phyloP scores from a whole-genome alignment of 2,113 vertebrate species.

The Channa argus region DNA sequence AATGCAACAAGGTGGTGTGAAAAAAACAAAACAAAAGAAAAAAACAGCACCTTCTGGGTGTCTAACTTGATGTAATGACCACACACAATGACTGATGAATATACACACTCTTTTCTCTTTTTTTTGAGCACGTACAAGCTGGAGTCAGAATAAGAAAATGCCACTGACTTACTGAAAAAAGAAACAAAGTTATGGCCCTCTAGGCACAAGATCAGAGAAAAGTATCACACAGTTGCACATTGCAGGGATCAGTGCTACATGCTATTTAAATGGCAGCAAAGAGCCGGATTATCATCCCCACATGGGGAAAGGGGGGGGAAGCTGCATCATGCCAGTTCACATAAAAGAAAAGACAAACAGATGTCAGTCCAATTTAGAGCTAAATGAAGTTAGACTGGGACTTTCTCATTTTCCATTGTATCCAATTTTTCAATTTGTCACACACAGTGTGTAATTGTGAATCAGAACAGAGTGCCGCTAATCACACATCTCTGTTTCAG shows the following conservation, averaged over 20 bases:
- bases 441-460: conserved; percentile 16
- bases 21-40: background rate
- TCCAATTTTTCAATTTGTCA: conserved; percentile 46
- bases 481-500: conserved; percentile 11
- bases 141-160: conserved; percentile 60
- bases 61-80: conserved; percentile 53
- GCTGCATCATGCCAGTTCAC: background rate
- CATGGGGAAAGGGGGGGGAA: background rate
- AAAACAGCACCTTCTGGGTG: conserved; percentile 34
- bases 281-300: conserved; percentile 52
- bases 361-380: conserved; percentile 48
- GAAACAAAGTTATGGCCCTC: conserved; percentile 55
- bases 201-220: conserved; percentile 40
- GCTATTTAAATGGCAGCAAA: conserved; percentile 53
- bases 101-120: conserved; percentile 58
- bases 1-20: conserved; percentile 10
- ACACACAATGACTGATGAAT: conserved; percentile 57
- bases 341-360: conserved; percentile 23
- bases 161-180: conserved; percentile 52
- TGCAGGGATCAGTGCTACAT: conserved; percentile 41
- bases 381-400: conserved; percentile 24
- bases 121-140: conserved; percentile 46
- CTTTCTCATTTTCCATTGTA: conserved; percentile 37
- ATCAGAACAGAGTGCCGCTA: conserved; percentile 15
- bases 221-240: conserved; percentile 30